Percentiles rank a stretch among this genome's conserved stretches.
These are phyloP conservation scores for Seira ritae DNA, from an alignment of 2,888 invertebrate genomes.

Conservation along the genomic window DNA sequence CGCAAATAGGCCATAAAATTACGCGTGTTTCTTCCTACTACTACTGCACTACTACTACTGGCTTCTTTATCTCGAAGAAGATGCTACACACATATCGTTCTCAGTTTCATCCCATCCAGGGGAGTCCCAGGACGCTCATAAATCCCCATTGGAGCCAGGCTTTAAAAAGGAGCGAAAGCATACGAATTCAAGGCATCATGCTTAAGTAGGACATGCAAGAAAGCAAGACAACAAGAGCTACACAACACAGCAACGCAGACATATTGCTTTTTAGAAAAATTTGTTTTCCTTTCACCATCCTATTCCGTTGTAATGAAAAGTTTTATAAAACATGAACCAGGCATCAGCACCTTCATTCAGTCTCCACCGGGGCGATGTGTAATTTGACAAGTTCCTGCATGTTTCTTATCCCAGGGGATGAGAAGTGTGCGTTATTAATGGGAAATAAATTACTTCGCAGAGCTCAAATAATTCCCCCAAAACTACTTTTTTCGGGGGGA, in stretches of 20 bases:
- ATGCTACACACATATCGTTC: background rate
- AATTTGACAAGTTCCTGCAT: background rate
- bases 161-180: background rate
- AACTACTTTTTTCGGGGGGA: background rate
- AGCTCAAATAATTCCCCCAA: background rate
- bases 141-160: background rate
- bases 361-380: too few relatives aligned
- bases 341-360: too few relatives aligned
- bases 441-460: background rate
- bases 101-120: background rate
- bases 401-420: background rate
- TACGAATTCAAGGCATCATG: background rate
- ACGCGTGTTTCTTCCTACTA: too few relatives aligned
- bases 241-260: too few relatives aligned
- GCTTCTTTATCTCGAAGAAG: too few relatives aligned
- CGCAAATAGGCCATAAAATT: too few relatives aligned
- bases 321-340: too few relatives aligned
- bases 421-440: background rate
- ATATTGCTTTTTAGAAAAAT: too few relatives aligned
- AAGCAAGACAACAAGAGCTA: background rate
- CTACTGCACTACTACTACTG: too few relatives aligned
- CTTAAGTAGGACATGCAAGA: too few relatives aligned
- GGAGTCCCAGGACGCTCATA: background rate
- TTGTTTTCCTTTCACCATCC: too few relatives aligned
- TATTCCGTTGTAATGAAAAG: too few relatives aligned